These are phyloP conservation scores for Aphidius colemani DNA, from an alignment of 2,888 invertebrate species.

Conservation along the genomic window DNA sequence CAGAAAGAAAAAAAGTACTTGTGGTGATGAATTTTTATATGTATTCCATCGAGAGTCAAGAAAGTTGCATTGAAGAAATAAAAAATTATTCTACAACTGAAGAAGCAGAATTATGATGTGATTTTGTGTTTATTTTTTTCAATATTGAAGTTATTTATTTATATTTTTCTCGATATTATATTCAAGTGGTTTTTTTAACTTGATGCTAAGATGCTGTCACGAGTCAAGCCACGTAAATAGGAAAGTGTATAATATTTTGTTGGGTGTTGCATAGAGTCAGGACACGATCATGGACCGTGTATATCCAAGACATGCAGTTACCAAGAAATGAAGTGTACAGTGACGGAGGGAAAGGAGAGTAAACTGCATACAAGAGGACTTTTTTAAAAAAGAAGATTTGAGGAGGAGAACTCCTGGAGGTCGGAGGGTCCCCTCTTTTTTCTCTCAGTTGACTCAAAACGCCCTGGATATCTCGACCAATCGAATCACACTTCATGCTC, in stretches of 20 bases:
- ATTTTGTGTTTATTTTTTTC: too few relatives aligned
- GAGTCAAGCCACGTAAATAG: slow-evolving; percentile 2
- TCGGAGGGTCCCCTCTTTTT: slow-evolving; percentile 33
- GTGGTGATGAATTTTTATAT: too few relatives aligned
- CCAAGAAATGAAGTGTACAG: slow-evolving; percentile 24
- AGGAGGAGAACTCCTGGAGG: slow-evolving; percentile 29
- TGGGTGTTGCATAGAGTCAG: slow-evolving; percentile 38
- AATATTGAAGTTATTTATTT: too few relatives aligned
- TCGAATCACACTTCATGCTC: slow-evolving; percentile 59
- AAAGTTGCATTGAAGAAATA: too few relatives aligned
- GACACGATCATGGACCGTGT: slow-evolving; percentile 46
- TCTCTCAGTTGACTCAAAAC: slow-evolving; percentile 53
- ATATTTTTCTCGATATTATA: too few relatives aligned
- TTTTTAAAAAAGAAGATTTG: background rate
- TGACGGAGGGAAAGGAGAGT: slow-evolving; percentile 29
- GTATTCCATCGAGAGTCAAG: too few relatives aligned
- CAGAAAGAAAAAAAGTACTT: too few relatives aligned
- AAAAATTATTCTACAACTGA: too few relatives aligned
- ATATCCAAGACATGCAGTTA: slow-evolving; percentile 29
- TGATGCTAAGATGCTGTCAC: too few relatives aligned
- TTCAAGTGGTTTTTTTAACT: too few relatives aligned
- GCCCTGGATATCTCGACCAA: slow-evolving; percentile 61
- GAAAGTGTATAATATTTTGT: background rate
- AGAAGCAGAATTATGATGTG: too few relatives aligned
- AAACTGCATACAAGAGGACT: slow-evolving; percentile 19